Conservation (phyloP, 2,113 vertebrate genomes). For the Crotophaga sulcirostris region DNA sequence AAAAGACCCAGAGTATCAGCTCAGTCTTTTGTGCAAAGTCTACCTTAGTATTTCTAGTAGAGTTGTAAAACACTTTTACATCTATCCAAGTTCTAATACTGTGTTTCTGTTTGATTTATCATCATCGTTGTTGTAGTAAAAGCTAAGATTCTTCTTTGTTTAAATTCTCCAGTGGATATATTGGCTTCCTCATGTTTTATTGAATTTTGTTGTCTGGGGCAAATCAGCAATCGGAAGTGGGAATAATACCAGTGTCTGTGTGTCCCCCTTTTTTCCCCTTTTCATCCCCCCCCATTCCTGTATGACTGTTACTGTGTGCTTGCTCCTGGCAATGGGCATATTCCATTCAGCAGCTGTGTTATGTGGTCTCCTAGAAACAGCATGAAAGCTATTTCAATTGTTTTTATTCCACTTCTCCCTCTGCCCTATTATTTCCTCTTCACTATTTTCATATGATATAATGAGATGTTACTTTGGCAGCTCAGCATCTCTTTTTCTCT, state of each 20-base stretch:
- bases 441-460: conserved; percentile 33
- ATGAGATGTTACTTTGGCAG: conserved; percentile 54
- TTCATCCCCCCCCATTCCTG: neutral
- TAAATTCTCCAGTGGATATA: neutral
- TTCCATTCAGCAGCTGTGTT: neutral
- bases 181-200: neutral
- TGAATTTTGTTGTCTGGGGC: neutral
- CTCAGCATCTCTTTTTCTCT: conserved; percentile 21
- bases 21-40: neutral
- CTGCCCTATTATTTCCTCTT: conserved; percentile 19
- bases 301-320: neutral
- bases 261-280: neutral
- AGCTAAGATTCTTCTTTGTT: neutral
- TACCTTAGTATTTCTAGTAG: neutral
- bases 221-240: neutral
- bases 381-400: conserved; percentile 35
- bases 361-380: conserved; percentile 10
- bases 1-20: neutral
- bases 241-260: neutral
- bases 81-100: neutral
- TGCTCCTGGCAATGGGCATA: neutral
- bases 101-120: neutral
- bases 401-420: conserved; percentile 31
- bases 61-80: neutral
- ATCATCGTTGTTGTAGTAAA: neutral